Evolutionary conservation across 2,113 vertebrate genomes (phyloP).

Genomic region (Pica pica): DNA sequence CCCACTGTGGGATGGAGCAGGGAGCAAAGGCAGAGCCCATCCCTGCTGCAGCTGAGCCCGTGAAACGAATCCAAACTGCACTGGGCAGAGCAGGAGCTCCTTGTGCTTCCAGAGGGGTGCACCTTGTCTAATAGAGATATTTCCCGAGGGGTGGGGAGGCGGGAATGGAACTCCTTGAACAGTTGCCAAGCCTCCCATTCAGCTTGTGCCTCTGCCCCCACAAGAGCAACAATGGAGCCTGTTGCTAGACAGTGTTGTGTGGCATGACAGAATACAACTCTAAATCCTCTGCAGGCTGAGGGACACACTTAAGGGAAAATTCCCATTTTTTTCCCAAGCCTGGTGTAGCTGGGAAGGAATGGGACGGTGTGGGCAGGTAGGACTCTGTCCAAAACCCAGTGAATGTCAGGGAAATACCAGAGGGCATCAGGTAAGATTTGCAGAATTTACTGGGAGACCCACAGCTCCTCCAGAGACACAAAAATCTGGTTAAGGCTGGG

Average conservation of each 20-base stretch:
- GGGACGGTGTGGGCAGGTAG: background rate
- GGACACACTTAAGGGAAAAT: background rate
- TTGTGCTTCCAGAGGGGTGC: background rate
- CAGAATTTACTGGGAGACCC: background rate
- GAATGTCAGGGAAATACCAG: background rate
- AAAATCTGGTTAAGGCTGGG: background rate
- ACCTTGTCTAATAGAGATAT: slow-evolving; percentile 43
- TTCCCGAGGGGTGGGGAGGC: background rate
- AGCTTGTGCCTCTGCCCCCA: background rate
- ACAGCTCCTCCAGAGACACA: background rate
- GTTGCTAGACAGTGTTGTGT: background rate
- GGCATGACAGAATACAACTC: background rate
- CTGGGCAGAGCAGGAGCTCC: background rate
- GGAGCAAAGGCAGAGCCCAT: background rate
- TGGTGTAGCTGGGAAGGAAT: background rate
- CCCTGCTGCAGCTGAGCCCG: background rate
- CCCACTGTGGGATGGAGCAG: background rate
- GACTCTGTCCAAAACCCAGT: background rate
- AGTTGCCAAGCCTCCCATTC: slow-evolving; percentile 13
- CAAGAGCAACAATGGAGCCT: background rate
- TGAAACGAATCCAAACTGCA: background rate
- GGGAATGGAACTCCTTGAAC: background rate
- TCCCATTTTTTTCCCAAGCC: background rate
- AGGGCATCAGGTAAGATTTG: background rate
- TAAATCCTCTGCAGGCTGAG: background rate